These are phyloP conservation scores for Xenentodon cancila DNA, from an alignment of 2,797 vertebrate species.

Conservation along the genomic window DNA sequence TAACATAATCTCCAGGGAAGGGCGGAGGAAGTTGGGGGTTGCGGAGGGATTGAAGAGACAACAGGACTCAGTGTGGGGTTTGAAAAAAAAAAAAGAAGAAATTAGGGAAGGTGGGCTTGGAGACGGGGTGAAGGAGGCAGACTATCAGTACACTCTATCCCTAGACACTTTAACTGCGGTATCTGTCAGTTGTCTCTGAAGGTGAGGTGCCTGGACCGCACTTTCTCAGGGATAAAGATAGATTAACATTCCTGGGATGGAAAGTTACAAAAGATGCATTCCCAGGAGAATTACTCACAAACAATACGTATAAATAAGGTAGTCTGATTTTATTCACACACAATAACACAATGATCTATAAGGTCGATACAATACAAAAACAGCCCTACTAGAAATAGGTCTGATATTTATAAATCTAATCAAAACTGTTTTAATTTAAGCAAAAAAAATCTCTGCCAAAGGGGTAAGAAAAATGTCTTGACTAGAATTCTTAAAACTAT, in stretches of 20 bases:
- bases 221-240: slow-evolving; percentile 55
- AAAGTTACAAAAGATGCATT: slow-evolving; percentile 36
- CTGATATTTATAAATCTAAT: no score
- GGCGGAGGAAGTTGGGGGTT: slow-evolving; percentile 15
- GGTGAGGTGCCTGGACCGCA: slow-evolving; percentile 49
- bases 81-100: neutral
- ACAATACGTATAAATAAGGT: slow-evolving; percentile 29
- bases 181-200: slow-evolving; percentile 55
- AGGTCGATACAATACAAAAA: no score
- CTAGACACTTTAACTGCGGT: slow-evolving; percentile 49
- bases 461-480: no score
- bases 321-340: slow-evolving; percentile 9
- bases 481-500: no score
- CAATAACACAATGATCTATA: neutral
- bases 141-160: slow-evolving; percentile 52
- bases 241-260: slow-evolving; percentile 76
- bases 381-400: no score
- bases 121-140: slow-evolving; percentile 26
- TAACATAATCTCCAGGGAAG: slow-evolving; percentile 53
- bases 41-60: slow-evolving; percentile 38
- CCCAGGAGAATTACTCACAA: slow-evolving; percentile 32
- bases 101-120: slow-evolving; percentile 14
- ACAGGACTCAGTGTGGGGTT: slow-evolving; percentile 20
- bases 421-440: no score
- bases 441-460: no score